Evolutionary conservation across 2,113 vertebrate genomes (phyloP), one percentile per base, ranked within the genome.

Genomic region (Solea senegalensis): DNA sequence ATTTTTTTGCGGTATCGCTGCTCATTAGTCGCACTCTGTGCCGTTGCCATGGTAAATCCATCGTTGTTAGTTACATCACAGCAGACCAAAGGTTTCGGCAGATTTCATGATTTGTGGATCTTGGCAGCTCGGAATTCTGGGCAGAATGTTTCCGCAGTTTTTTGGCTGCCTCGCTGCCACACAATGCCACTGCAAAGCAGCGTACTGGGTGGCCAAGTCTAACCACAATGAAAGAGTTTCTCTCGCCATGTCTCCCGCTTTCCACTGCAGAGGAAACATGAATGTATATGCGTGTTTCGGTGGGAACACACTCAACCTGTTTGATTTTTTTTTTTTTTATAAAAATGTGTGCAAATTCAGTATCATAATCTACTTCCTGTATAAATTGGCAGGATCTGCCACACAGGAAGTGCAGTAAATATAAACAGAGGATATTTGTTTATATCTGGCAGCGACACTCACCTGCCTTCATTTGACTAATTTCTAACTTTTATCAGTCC

Each of bases 181-280:
- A 80, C 51, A 61, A 84, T 89, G 87, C 83, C 75, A 82, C 85
- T 78, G 27, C 83, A 85, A 82, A 69, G 66, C 73, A 84, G 52
- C 83, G 49, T 81, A 74, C 88, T 88, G 86, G 90, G 90, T 91
- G 90, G 89, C 89, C 90, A 89, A 80, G 75, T 78, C 72, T 83
- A 71, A 89, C 91, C 90, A 76, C 85, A 87, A 86, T 84, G 89
- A 85, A 81, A 80, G 79, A 78, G 75, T 70, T 72, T 84, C 74
- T 82, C 74, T 46, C 59, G 65, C 86, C 81, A 69, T 85, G 87
- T 77, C 88, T 90, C 83, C 86, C 74, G 80, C 84, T 74, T 59
- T 88, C 80, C 82, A 79, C 80, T 65, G 49, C 69, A 62, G 82
- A 78, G 80, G 86, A 80, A 86, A 80, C 57, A 66, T 72, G 52